Percentiles rank a stretch among this genome's conserved stretches.
These are phyloP conservation scores for Argya squamiceps DNA, from an alignment of 2,797 vertebrate genomes.

Conservation along the genomic window DNA sequence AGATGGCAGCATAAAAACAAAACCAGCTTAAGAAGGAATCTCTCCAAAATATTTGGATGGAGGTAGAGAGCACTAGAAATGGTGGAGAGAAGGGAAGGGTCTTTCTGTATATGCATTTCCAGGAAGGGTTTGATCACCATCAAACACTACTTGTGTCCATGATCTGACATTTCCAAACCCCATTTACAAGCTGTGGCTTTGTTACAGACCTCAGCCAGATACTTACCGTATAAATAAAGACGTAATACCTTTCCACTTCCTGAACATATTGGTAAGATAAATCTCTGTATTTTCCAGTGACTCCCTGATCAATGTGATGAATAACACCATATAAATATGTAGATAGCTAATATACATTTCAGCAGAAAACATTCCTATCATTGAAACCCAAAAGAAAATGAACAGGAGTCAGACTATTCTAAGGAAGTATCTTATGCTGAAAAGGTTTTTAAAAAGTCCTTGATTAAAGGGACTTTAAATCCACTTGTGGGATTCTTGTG, in stretches of 20 bases:
- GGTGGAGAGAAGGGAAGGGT: not conserved
- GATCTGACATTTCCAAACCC: not conserved
- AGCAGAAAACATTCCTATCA: not conserved
- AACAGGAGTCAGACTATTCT: not conserved
- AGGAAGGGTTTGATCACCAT: not conserved
- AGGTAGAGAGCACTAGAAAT: not conserved
- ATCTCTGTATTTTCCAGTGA: not conserved
- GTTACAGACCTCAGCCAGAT: not conserved
- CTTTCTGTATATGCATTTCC: not conserved
- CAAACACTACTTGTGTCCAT: not conserved
- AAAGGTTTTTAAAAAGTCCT: not conserved
- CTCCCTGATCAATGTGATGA: not conserved
- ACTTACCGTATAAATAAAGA: not conserved
- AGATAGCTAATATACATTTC: not conserved
- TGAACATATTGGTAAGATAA: not conserved
- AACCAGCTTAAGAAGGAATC: not conserved
- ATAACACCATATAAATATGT: not conserved
- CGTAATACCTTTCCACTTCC: not conserved
- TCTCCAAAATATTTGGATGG: not conserved
- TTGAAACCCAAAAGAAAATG: fast-evolving
- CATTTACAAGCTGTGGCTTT: not conserved
- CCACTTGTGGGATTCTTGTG: not conserved
- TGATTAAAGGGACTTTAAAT: not conserved
- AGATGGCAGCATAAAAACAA: not conserved
- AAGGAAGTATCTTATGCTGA: not conserved